A percentile compares a stretch with the other conserved stretches of the same genome.
phyloP scores from a whole-genome alignment of 2,888 invertebrate genomes.

The Drosophila mayaguana region DNA sequence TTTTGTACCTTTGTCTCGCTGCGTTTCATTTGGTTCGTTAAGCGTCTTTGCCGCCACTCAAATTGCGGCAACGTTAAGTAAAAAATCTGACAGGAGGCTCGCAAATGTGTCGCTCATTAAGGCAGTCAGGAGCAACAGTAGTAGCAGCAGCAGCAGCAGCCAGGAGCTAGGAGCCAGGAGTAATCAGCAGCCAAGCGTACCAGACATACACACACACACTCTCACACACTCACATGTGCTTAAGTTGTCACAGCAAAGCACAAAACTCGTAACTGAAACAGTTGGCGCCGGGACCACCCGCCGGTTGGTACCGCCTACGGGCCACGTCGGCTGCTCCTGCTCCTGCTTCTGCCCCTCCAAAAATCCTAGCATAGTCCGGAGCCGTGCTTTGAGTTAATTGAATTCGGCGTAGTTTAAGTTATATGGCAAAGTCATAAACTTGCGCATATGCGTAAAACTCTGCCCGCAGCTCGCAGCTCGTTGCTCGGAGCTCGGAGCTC shows the following conservation, averaged over 20 bases:
- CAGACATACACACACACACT: background rate
- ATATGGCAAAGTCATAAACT: slow-evolving; percentile 68
- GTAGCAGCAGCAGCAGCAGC: slow-evolving; percentile 8
- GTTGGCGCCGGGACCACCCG: slow-evolving; percentile 42
- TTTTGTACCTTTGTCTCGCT: slow-evolving; percentile 33
- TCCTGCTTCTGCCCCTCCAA: background rate
- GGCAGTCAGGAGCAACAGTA: slow-evolving; percentile 12
- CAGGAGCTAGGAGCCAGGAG: background rate
- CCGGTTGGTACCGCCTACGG: slow-evolving; percentile 33
- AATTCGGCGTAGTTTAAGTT: slow-evolving; percentile 71
- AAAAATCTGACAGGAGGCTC: slow-evolving; percentile 43
- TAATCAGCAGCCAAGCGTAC: slow-evolving; percentile 1
- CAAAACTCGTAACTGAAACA: slow-evolving; percentile 38
- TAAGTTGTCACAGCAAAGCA: slow-evolving; percentile 49
- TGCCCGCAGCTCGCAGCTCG: slow-evolving; percentile 10
- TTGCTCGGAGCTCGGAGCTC: slow-evolving; percentile 15
- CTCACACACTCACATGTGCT: slow-evolving; percentile 19
- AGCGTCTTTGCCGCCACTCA: slow-evolving; percentile 49
- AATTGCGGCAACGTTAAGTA: slow-evolving; percentile 45
- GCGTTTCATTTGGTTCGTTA: slow-evolving; percentile 43
- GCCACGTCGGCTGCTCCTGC: too few relatives aligned
- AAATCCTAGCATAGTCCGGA: slow-evolving; percentile 17
- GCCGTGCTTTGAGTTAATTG: slow-evolving; percentile 65
- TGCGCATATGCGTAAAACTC: slow-evolving; percentile 67
- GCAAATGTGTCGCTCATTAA: slow-evolving; percentile 49